Evolutionary conservation across 2,113 vertebrate genomes (phyloP), one percentile per base, ranked within the genome.

Genomic region (Pluvianellus socialis): DNA sequence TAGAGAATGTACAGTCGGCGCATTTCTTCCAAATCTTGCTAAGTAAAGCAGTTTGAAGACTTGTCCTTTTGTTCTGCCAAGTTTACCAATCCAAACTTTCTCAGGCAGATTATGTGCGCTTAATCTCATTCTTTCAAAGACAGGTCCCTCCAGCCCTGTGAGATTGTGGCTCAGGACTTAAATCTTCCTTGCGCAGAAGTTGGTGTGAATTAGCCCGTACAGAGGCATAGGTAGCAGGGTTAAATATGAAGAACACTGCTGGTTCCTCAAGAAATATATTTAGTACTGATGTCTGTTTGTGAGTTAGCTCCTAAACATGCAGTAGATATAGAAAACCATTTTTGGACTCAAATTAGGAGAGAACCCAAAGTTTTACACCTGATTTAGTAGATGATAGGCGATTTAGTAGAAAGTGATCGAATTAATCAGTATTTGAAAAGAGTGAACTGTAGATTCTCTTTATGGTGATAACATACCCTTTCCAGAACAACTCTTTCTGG

Each of bases 31-130:
- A 52, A 81, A 80, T 88, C 72, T 83, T 89, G 76, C 94, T 92
- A 89, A 97, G 96, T 81, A 55, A 96, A 93, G 63, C 44, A 71
- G 52, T 88, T 92, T 96, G 86, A 74, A 91, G 59, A 49, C 35
- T 91, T 80, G 71, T 84, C 84, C 74, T 76, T 94, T 95, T 94
- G 75, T 97, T 79, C 75, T 92, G 44, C 74, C 86, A 75, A 53
- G n/a, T 88, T 88, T 88, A 92, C 93, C 95, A 63, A 18, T 23
- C 61, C 76, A 84, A 74, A 23, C 10, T 95, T 88, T 88, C 70
- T 75, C 44, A 93, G 76, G 73, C 44, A 76, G 58, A 7, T 8
- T 59, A 40, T 26, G 50, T 24, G 26, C 9, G 6, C n/a, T 75
- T 76, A 76, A 85, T 80, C 30, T 61, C 61, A 11, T 50, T 52